A percentile compares a stretch with the other conserved stretches of the same genome.
These are phyloP conservation scores for Conchocele bisecta DNA, from an alignment of 2,888 invertebrate genomes.

Conservation along the genomic window DNA sequence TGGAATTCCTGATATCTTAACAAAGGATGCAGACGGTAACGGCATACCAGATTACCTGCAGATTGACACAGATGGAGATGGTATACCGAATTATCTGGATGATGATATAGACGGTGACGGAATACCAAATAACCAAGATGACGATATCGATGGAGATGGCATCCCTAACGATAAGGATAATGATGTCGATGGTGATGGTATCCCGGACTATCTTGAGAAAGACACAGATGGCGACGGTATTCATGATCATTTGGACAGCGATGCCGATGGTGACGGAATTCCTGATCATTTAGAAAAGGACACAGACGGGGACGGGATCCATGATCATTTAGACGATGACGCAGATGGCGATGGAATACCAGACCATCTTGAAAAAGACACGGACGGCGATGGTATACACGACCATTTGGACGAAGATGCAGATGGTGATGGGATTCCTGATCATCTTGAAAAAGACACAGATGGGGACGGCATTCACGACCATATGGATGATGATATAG, in stretches of 20 bases:
- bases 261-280: slow-evolving; percentile 75
- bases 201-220: slow-evolving; percentile 66
- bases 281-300: slow-evolving; percentile 72
- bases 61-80: slow-evolving; percentile 71
- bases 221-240: slow-evolving; percentile 69
- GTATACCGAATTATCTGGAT: slow-evolving; percentile 70
- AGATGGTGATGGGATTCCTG: slow-evolving; percentile 77
- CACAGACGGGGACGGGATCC: slow-evolving; percentile 64
- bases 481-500: slow-evolving; percentile 54
- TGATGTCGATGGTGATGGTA: slow-evolving; percentile 77
- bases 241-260: slow-evolving; percentile 65
- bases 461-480: slow-evolving; percentile 71
- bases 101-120: slow-evolving; percentile 77
- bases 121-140: slow-evolving; percentile 72
- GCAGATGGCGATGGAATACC: slow-evolving; percentile 74
- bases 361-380: slow-evolving; percentile 62
- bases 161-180: slow-evolving; percentile 74
- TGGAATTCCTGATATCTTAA: slow-evolving; percentile 70
- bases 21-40: slow-evolving; percentile 59
- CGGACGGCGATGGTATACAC: slow-evolving; percentile 74
- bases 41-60: slow-evolving; percentile 68
- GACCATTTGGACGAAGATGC: slow-evolving; percentile 70
- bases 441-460: slow-evolving; percentile 65
- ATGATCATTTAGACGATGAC: slow-evolving; percentile 67
- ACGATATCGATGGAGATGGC: slow-evolving; percentile 75